Evolutionary conservation across 2,888 invertebrate genomes (phyloP).

Genomic region (Drosophila fulvimacula): DNA sequence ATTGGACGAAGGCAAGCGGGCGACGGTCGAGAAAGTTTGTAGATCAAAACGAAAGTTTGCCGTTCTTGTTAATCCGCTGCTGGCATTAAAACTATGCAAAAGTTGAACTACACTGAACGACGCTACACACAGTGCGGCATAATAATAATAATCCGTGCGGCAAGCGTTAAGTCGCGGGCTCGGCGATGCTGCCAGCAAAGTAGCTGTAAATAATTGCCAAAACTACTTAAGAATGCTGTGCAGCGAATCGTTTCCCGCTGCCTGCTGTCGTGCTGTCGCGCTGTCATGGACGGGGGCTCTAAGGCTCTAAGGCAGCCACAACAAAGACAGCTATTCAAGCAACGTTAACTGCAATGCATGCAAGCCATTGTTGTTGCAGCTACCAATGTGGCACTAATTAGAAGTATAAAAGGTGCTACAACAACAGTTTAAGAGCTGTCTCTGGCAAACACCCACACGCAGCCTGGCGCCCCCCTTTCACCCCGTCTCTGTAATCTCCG

Average conservation of each 20-base stretch:
- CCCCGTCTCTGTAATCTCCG: constrained; percentile 24
- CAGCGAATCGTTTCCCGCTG: constrained; percentile 63
- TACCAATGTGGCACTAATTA: constrained; percentile 77
- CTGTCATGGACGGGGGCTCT: constrained; percentile 5
- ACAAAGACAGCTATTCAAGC: constrained; percentile 60
- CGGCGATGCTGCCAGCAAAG: constrained; percentile 44
- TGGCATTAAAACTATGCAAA: constrained; percentile 76
- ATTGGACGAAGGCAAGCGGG: constrained; percentile 25
- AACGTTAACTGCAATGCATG: constrained; percentile 64
- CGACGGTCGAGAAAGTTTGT: constrained; percentile 61
- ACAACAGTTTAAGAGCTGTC: constrained; percentile 61
- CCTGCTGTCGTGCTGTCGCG: neutral
- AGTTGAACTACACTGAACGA: constrained; percentile 54
- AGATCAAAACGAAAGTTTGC: constrained; percentile 75
- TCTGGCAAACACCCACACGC: constrained; percentile 5
- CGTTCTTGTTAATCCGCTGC: constrained; percentile 77
- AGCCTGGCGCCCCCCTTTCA: neutral
- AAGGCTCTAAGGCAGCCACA: constrained; percentile 51
- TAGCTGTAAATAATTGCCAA: constrained; percentile 81
- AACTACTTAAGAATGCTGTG: constrained; percentile 81
- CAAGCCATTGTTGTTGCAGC: constrained; percentile 48
- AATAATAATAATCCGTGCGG: constrained; percentile 80
- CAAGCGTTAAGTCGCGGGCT: constrained; percentile 58
- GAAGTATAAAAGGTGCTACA: constrained; percentile 79
- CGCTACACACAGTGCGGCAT: constrained; percentile 53